phyloP scores from a whole-genome alignment of 2,113 vertebrate species.

The Mirounga angustirostris region DNA sequence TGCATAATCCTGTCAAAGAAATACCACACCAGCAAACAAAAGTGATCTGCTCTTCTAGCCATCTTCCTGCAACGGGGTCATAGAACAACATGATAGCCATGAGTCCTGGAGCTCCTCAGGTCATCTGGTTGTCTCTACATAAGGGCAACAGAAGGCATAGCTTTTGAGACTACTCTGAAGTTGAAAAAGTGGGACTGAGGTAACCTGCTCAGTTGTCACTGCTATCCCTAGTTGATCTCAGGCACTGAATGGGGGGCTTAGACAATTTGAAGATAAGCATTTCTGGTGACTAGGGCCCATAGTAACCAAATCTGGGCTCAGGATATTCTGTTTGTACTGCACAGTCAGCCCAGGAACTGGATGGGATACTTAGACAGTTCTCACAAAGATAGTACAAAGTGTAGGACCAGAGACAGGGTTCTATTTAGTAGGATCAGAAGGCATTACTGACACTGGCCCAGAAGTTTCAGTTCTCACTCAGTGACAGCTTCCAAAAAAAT shows the following conservation, averaged over 20 bases:
- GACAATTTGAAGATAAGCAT: background rate
- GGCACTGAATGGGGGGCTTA: background rate
- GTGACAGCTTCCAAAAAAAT: conserved; percentile 1
- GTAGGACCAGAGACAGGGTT: background rate
- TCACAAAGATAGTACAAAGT: background rate
- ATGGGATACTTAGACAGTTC: background rate
- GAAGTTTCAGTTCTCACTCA: conserved; percentile 52
- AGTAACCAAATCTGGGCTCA: background rate
- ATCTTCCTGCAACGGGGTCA: background rate
- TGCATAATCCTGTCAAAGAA: conserved; percentile 21
- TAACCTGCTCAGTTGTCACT: background rate
- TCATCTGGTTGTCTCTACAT: background rate
- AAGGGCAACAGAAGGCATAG: background rate
- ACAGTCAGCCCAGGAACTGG: background rate
- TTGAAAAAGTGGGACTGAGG: background rate
- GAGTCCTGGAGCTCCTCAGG: background rate
- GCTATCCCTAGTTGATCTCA: background rate
- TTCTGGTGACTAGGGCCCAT: background rate
- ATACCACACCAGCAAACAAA: background rate
- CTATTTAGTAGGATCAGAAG: background rate
- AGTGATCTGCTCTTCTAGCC: background rate
- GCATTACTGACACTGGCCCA: background rate
- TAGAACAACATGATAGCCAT: background rate
- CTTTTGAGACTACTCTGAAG: background rate
- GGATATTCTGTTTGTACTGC: background rate